Evolutionary conservation across 1,140 invertebrate species (phyloP).

Genomic region (Rhopalosiphum padi): DNA sequence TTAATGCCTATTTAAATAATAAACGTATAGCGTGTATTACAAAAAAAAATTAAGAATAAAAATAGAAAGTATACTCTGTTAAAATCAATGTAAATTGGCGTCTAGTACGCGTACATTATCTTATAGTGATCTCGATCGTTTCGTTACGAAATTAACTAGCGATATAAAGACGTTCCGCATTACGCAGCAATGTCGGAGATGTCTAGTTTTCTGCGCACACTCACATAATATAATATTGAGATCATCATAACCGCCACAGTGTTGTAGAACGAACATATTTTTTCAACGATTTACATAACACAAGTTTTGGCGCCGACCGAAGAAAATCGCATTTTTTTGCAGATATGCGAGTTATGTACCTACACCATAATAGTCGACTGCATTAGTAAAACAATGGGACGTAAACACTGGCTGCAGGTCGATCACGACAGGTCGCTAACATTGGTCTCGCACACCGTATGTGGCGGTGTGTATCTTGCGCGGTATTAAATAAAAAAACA

Average conservation of each 20-base stretch:
- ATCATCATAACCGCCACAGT: background rate
- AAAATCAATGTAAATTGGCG: background rate
- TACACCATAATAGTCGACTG: background rate
- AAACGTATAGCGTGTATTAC: background rate
- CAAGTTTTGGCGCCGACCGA: background rate
- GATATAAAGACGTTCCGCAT: no score
- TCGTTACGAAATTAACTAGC: no score
- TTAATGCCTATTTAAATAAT: background rate
- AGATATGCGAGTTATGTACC: background rate
- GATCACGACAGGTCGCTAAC: background rate
- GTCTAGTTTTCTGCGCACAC: background rate
- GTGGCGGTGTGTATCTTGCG: background rate
- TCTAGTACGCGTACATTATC: no score
- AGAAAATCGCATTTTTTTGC: background rate
- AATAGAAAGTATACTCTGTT: background rate
- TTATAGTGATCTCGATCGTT: no score
- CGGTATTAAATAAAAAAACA: background rate
- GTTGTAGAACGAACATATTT: background rate
- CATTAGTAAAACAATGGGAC: conserved; percentile 11
- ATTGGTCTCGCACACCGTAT: background rate
- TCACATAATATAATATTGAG: background rate
- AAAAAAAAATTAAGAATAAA: background rate
- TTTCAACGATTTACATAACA: background rate
- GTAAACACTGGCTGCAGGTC: background rate
- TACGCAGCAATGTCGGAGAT: no score